Percentiles rank a stretch among this genome's conserved stretches.
phyloP scores from a whole-genome alignment of 2,797 vertebrate species.

The Apogon talboti region DNA sequence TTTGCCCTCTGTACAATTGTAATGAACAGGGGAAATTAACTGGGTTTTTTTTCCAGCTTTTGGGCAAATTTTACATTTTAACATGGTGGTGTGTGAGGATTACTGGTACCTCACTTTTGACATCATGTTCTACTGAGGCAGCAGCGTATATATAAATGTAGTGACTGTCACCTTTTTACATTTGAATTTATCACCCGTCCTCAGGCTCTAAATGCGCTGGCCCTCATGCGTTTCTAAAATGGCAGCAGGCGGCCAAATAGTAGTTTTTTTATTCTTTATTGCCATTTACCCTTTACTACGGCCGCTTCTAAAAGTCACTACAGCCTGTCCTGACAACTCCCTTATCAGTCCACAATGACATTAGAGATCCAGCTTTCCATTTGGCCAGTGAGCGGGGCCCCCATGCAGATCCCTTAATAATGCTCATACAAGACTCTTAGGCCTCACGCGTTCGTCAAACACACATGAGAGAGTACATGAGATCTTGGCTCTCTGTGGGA shows the following conservation, averaged over 20 bases:
- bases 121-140: too few species aligned
- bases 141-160: too few species aligned
- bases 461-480: too few species aligned
- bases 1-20: too few species aligned
- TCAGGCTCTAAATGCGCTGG: constrained; percentile 29
- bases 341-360: constrained; percentile 61
- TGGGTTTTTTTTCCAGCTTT: too few species aligned
- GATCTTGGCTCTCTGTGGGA: constrained; percentile 56
- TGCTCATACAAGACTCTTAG: constrained; percentile 52
- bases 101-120: too few species aligned
- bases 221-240: constrained; percentile 47
- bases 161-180: constrained; percentile 14
- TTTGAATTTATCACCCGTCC: constrained; percentile 50
- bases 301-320: constrained; percentile 64
- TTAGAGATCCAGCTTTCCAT: constrained; percentile 57
- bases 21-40: too few species aligned
- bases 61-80: too few species aligned
- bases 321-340: constrained; percentile 59
- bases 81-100: too few species aligned
- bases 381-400: constrained; percentile 32
- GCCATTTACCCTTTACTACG: constrained; percentile 52
- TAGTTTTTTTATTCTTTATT: constrained; percentile 54
- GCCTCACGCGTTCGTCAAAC: constrained; percentile 60
- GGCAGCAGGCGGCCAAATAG: constrained; percentile 52
- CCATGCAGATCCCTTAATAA: constrained; percentile 53